Percentiles rank a stretch among this genome's conserved stretches.
Conservation (phyloP, 2,797 vertebrate genomes). For the Fundulus diaphanus region DNA sequence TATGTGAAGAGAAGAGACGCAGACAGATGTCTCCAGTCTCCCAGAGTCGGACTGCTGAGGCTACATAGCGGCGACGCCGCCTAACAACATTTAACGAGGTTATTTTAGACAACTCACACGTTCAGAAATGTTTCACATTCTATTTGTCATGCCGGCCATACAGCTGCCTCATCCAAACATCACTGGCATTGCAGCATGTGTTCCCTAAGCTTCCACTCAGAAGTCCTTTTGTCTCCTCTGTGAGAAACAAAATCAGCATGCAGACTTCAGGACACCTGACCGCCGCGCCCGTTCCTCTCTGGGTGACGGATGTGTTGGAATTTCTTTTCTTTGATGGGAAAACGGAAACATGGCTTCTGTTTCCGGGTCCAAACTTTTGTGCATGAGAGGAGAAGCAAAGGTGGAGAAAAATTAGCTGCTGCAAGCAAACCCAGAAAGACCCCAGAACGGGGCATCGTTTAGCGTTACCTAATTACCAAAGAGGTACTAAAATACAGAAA, state of each 20-base stretch:
- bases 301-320: neutral
- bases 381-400: neutral
- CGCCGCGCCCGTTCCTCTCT: slow-evolving; percentile 1
- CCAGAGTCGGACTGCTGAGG: neutral
- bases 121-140: neutral
- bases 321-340: neutral
- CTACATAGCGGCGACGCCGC: neutral
- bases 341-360: neutral
- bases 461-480: neutral
- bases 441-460: too few species aligned
- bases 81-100: neutral
- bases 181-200: slow-evolving; percentile 3
- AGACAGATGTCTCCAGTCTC: neutral
- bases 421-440: neutral
- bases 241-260: neutral
- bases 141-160: neutral
- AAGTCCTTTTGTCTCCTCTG: slow-evolving; percentile 2
- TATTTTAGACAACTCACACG: neutral
- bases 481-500: neutral
- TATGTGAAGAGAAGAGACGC: neutral
- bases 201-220: neutral
- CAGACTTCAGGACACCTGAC: neutral
- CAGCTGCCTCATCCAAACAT: neutral
- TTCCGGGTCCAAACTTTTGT: neutral
- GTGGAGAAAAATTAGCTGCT: neutral